Evolutionary conservation across 2,888 invertebrate genomes (phyloP).

Genomic region (Ectemnius lituratus): DNA sequence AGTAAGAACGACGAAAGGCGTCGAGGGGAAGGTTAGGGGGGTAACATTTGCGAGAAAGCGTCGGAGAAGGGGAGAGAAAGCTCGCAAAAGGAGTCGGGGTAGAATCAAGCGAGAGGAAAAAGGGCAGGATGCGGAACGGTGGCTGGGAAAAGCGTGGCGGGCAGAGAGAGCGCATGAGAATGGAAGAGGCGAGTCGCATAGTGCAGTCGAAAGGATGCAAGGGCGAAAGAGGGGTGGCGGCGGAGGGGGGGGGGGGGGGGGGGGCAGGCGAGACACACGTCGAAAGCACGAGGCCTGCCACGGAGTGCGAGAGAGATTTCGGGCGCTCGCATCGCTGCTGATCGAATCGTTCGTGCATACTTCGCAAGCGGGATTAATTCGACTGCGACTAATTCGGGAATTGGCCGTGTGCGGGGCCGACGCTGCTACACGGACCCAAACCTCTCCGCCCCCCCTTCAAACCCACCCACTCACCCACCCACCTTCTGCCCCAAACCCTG

Average conservation of each 20-base stretch:
- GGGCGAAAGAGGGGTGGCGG: not conserved
- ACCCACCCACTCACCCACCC: no score
- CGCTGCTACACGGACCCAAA: slow-evolving; percentile 18
- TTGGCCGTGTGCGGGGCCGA: slow-evolving; percentile 50
- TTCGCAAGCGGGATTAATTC: slow-evolving; percentile 66
- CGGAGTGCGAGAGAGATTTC: slow-evolving; percentile 62
- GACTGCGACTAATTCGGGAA: slow-evolving; percentile 68
- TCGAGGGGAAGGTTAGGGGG: not conserved
- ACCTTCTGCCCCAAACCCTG: not conserved
- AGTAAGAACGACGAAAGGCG: not conserved
- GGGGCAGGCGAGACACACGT: slow-evolving; percentile 56
- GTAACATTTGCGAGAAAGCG: not conserved
- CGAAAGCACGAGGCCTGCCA: slow-evolving; percentile 72
- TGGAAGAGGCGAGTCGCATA: not conserved
- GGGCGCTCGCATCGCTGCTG: slow-evolving; percentile 72
- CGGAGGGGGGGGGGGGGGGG: no score
- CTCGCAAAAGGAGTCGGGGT: not conserved
- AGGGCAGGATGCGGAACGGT: not conserved
- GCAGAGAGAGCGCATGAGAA: slow-evolving; percentile 12
- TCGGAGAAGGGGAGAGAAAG: not conserved
- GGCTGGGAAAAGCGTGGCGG: slow-evolving; percentile 3
- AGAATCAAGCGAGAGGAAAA: slow-evolving; percentile 3
- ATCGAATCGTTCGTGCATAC: slow-evolving; percentile 76
- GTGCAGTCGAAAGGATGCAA: not conserved
- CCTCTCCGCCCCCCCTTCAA: not conserved